These are phyloP conservation scores for Poeciliopsis infans DNA, from an alignment of 2,797 vertebrate genomes.

Conservation along the genomic window DNA sequence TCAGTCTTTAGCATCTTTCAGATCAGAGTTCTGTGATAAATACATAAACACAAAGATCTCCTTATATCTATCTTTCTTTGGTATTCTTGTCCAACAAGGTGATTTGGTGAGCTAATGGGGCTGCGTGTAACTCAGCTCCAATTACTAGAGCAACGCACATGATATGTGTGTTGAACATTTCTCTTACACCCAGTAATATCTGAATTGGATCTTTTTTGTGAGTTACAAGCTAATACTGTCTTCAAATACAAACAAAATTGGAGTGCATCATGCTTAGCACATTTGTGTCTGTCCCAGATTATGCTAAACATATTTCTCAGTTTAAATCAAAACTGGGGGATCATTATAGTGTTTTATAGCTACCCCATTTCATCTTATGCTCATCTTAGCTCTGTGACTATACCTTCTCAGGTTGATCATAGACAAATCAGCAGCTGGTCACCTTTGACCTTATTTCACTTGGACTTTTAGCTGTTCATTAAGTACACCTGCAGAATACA, in stretches of 20 bases:
- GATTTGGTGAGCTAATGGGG: background rate
- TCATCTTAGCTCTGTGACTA: background rate
- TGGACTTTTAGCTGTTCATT: background rate
- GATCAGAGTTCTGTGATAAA: slow-evolving; percentile 3
- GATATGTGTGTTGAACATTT: background rate
- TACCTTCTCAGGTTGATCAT: background rate
- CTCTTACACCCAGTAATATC: background rate
- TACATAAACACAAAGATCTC: background rate
- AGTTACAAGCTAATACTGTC: background rate
- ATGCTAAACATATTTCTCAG: background rate
- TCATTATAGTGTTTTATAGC: background rate
- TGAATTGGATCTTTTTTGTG: background rate
- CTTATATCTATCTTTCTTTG: background rate
- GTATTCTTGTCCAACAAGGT: background rate
- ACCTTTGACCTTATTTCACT: background rate
- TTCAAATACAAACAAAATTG: background rate
- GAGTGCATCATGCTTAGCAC: background rate
- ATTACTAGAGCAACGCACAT: background rate
- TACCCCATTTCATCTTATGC: background rate
- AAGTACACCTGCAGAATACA: background rate
- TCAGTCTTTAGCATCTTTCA: slow-evolving; percentile 17
- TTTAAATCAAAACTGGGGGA: background rate
- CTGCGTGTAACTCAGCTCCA: background rate
- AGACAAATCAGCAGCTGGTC: background rate
- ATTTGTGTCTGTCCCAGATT: background rate